Evolutionary conservation across 2,113 vertebrate genomes (phyloP), one percentile per base, ranked within the genome.

Genomic region (Muntiacus reevesi): DNA sequence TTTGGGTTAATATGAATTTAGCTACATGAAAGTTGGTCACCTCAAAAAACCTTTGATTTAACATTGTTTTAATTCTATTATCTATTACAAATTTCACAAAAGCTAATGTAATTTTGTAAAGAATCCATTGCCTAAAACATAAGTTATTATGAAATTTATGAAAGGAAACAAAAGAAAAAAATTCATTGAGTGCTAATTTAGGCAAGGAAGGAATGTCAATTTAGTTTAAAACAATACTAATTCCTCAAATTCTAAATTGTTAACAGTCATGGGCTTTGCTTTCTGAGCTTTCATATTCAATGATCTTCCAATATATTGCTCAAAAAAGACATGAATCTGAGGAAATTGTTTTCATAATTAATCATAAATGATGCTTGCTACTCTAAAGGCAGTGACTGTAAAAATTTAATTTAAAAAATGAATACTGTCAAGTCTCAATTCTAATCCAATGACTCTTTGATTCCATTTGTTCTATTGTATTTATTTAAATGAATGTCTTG

Each of bases 381-480:
- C n/a, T 97, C 27, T 96, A 95, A 96, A 97, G 91, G 92, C 62
- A 67, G 19, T 97, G 91, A 50, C 97, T 97, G n/a, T 92, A 96
- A 94, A 96, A 97, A 92, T 96, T 95, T 96, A 91, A 97, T 97
- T 97, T 98, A 98, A 96, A 54, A 98, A 98, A 97, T 96, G 62
- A 47, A 28, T n/a, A 52, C 2, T 78, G 43, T 54, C 88, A 94
- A 47, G 47, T 96, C 81, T 97, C 85, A 95, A 43, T 97, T 91
- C 86, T 97, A 59, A 97, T 93, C 96, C 95, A 96, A 40, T 54
- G 3, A 45, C 79, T 97, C 21, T 96, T 95, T 89, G 89, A 96
- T 94, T 98, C 76, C 76, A 94, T 97, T 97, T 23, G 10, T 96
- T 92, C 89, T 94, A 21, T 43, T 96, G 88, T 96, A 84, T 84